Base-by-base conservation (phyloP, 2,888 invertebrate species). In the Timandra comae region DNA sequence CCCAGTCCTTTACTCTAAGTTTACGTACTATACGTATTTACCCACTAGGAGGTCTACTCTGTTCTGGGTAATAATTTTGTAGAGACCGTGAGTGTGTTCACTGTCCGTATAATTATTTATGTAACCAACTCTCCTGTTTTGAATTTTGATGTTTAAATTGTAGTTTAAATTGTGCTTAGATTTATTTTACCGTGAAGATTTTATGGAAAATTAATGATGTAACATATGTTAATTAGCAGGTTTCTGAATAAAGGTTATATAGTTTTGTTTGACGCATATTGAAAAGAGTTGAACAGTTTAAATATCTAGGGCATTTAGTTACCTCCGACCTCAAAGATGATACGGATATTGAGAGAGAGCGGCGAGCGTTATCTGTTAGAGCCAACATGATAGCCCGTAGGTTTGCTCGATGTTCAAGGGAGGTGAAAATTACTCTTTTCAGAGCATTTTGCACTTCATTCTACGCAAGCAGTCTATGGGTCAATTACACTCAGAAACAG, bases 61-160 rank as follows among this genome's bases (percentile, higher is more conserved):
- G 40, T 36, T 38, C 35, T 33, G 35, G 37, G 28, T 55, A 50
- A 60, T 70, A 63, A 64, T 54, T 67, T 22, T 52, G 46, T 43
- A n/a, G n/a, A n/a, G n/a, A 33, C 35, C 47, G 46, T 46, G n/a
- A 49, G 46, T 46, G 61, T 65, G 69, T 43, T 62, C 68, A 61
- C 47, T 31, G 49, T 27, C 56, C 68, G 56, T 75, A 58, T 70
- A 70, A 74, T 74, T 69, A 70, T 70, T 72, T 75, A 69, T 62
- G 63, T 63, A 46, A 48, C 16, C 16, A 16, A 16, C 3, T 6
- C 49, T 50, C 52, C 44, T 43, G 38, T 43, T 46, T 49, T 52
- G 46, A n/a, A n/a, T n/a, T 44, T 39, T 39, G 29, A 27, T 10
- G 33, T 35, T 45, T 29, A 28, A 34, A 23, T 26, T 35, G 27